Percentiles rank a stretch among this genome's conserved stretches.
phyloP scores from a whole-genome alignment of 2,113 vertebrate species.

The Gopherus flavomarginatus region DNA sequence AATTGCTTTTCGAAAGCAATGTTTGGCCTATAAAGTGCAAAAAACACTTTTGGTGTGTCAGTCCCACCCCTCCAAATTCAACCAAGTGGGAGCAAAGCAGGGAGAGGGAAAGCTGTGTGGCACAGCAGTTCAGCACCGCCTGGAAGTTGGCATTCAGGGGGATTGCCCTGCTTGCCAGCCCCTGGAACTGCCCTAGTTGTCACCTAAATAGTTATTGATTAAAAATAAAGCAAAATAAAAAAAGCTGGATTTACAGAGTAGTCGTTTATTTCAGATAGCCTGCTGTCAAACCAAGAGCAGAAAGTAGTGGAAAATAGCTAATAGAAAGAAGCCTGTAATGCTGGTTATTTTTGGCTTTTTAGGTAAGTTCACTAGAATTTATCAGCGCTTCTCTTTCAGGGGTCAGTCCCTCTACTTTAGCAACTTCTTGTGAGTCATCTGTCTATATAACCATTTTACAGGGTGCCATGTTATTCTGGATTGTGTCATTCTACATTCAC shows the following conservation, averaged over 20 bases:
- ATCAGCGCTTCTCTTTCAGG: neutral
- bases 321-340: neutral
- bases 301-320: neutral
- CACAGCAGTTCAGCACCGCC: no score
- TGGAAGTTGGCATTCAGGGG: neutral
- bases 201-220: neutral
- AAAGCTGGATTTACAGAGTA: neutral
- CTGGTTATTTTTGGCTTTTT: neutral
- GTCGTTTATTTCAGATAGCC: neutral
- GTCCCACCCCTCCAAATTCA: neutral
- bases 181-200: neutral
- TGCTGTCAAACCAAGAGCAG: neutral
- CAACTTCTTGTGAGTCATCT: neutral
- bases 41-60: neutral
- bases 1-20: neutral
- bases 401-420: neutral
- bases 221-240: neutral
- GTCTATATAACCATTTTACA: neutral
- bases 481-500: neutral
- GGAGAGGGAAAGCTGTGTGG: no score
- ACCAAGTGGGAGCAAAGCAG: neutral
- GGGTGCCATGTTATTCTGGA: neutral
- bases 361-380: neutral
- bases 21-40: rapidly evolving
- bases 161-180: neutral